Percentiles rank a stretch among this genome's conserved stretches.
These are phyloP conservation scores for Bettongia penicillata DNA, from an alignment of 2,113 vertebrate genomes.

Conservation along the genomic window DNA sequence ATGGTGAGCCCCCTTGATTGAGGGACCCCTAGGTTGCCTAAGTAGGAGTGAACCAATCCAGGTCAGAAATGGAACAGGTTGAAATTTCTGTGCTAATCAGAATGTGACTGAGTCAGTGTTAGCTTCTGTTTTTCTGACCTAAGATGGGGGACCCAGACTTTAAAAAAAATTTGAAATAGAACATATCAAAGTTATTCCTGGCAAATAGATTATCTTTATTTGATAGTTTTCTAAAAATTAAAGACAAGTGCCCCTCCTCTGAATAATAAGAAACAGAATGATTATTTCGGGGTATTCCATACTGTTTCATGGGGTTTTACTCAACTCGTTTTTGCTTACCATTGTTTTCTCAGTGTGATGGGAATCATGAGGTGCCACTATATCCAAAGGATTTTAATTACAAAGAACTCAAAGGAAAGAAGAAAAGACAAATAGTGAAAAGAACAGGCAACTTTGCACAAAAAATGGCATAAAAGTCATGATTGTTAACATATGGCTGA, in stretches of 20 bases:
- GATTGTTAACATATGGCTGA: neutral
- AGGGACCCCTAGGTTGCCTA: neutral
- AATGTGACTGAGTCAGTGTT: neutral
- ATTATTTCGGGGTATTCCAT: neutral
- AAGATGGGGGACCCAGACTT: neutral
- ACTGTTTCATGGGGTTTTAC: neutral
- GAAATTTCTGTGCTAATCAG: neutral
- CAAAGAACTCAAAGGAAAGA: neutral
- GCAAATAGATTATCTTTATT: neutral
- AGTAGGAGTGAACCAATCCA: neutral
- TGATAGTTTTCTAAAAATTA: neutral
- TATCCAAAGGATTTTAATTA: neutral
- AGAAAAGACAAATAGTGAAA: neutral
- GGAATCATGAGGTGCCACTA: neutral
- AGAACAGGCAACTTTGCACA: neutral
- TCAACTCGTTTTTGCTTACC: neutral
- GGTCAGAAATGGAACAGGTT: neutral
- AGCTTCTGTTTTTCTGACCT: neutral
- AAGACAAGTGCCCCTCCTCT: neutral
- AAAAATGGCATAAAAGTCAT: neutral
- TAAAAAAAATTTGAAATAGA: neutral
- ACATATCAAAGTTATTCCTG: neutral
- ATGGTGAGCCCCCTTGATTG: neutral
- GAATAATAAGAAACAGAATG: neutral
- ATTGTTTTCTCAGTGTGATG: neutral